Evolutionary conservation across 2,888 invertebrate species (phyloP), one percentile per base, ranked within the genome.

Genomic region (Diarsia dahlii): DNA sequence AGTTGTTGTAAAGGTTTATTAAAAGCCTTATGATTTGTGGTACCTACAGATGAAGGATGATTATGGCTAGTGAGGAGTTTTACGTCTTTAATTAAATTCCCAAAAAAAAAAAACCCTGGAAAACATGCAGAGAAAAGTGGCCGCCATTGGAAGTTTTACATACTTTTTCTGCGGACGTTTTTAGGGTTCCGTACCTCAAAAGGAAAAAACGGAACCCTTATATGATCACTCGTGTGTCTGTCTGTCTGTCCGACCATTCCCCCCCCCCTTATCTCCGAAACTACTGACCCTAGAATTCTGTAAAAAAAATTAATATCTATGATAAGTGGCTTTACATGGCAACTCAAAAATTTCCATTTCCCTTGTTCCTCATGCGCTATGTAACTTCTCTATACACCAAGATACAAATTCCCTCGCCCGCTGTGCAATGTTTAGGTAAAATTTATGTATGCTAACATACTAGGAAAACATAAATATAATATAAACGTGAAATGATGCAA

Each of bases 401-500:
- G 54, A 34, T 4, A 12, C 12, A n/a, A 50, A 50, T 63, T 69
- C 34, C n/a, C 78, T 74, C 84, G 52, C 87, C 85, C 78, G 85
- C 84, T 88, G 86, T 76, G 87, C 71, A 81, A 86, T 87, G 89
- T 88, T 86, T 84, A 78, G 84, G 77, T 82, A 64, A 76, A 82
- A 88, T 90, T 88, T 89, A 90, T 88, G 80, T 71, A 72, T 68
- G 68, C 64, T 76, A 80, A 80, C 75, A 54, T 76, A 66, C 62
- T 87, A 72, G 80, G 76, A 78, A 78, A 75, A 69, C 80, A 86
- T 80, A 84, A 83, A 87, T 84, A 85, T 78, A 68, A 76, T 73
- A 77, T 54, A 71, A 74, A 50, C 71, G 66, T 74, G 68, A 80
- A 79, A 81, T 76, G 73, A 82, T 60, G 71, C 74, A 82, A 56